Evolutionary conservation across 2,888 invertebrate species (phyloP).

Genomic region (Cylloceria caligata): DNA sequence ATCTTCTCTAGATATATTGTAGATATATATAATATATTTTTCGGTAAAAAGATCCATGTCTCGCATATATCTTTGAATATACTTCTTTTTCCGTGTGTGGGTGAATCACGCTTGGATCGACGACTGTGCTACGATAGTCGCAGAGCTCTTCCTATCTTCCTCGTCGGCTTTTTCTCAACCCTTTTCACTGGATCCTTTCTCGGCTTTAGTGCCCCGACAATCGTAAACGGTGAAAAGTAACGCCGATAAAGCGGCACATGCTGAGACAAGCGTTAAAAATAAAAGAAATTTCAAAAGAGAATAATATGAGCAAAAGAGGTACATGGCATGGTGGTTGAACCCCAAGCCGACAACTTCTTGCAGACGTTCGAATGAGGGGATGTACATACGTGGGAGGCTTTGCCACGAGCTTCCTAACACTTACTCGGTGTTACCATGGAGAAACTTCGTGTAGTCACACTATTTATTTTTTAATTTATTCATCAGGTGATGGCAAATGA

Average conservation of each 20-base stretch:
- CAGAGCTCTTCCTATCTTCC: neutral
- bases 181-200: slow-evolving; percentile 22
- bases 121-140: neutral
- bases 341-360: slow-evolving; percentile 33
- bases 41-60: too few relatives aligned
- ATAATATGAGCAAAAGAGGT: slow-evolving; percentile 21
- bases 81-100: neutral
- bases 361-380: neutral
- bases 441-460: slow-evolving; percentile 25
- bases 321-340: neutral
- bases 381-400: slow-evolving; percentile 3
- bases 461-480: slow-evolving; percentile 59
- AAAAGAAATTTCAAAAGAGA: slow-evolving; percentile 17
- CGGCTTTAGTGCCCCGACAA: slow-evolving; percentile 64
- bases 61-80: too few relatives aligned
- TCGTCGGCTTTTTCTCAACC: slow-evolving; percentile 4
- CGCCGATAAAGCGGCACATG: slow-evolving; percentile 68
- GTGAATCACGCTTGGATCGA: neutral
- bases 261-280: slow-evolving; percentile 12
- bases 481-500: neutral
- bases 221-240: slow-evolving; percentile 70
- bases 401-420: slow-evolving; percentile 25
- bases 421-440: neutral
- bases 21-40: too few relatives aligned
- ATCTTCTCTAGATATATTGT: too few relatives aligned